Percentiles rank a stretch among this genome's conserved stretches.
Conservation (phyloP, 2,113 vertebrate species). For the Chaetops frenatus region DNA sequence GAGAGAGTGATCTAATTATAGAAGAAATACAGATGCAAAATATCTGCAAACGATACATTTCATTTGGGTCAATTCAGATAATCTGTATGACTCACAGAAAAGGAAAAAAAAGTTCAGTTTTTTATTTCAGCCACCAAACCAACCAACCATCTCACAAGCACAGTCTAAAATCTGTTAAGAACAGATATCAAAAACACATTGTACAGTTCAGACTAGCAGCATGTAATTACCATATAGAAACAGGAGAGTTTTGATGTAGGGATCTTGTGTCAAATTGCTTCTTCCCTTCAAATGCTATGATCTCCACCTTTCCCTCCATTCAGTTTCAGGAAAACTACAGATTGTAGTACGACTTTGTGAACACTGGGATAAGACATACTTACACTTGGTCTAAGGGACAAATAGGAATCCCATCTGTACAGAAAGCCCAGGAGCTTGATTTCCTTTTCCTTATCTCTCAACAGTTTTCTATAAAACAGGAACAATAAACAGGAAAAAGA, state of each 20-base stretch:
- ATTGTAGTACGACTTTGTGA: background rate
- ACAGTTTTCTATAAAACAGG: background rate
- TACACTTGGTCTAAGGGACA: background rate
- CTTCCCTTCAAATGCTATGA: background rate
- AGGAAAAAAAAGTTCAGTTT: fast-evolving
- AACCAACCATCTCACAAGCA: background rate
- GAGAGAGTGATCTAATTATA: background rate
- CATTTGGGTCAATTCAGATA: background rate
- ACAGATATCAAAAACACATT: background rate
- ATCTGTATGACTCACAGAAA: background rate
- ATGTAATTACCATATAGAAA: background rate
- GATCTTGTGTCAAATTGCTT: background rate
- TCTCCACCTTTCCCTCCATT: background rate
- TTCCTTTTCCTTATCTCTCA: background rate
- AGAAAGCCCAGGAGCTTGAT: background rate
- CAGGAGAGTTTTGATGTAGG: fast-evolving
- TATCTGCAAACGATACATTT: background rate
- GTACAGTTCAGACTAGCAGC: background rate
- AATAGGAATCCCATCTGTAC: background rate
- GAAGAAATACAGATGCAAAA: background rate
- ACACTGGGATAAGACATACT: background rate
- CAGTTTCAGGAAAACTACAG: background rate
- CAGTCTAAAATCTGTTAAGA: background rate
- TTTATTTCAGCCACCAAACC: background rate
- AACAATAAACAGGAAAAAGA: background rate